Evolutionary conservation across 2,113 vertebrate genomes (phyloP).

Genomic region (Entomyzon cyanotis): DNA sequence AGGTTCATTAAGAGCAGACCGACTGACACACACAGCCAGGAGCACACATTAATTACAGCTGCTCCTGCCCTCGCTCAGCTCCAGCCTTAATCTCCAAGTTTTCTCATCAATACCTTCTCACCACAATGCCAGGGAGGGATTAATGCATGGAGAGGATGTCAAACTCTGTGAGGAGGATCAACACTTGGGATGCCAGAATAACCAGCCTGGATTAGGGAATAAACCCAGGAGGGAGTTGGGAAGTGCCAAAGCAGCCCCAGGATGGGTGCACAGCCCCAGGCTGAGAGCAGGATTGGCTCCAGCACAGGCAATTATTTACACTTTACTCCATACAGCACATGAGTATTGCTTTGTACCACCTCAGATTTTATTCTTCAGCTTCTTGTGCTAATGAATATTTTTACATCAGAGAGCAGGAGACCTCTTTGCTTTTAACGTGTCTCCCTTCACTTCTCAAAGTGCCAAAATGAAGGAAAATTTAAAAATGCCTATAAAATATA

Average conservation of each 20-base stretch:
- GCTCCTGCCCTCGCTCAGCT: neutral
- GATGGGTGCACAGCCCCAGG: neutral
- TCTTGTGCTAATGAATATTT: neutral
- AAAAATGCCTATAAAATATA: neutral
- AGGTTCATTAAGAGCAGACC: neutral
- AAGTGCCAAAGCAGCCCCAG: accelerated
- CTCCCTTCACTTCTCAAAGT: neutral
- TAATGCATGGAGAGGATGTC: neutral
- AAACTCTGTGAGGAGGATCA: neutral
- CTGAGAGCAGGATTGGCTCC: neutral
- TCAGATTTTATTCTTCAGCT: neutral
- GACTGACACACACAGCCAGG: neutral
- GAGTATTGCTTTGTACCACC: accelerated
- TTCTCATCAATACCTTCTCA: neutral
- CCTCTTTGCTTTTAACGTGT: neutral
- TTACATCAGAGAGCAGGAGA: neutral
- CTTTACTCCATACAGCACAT: accelerated
- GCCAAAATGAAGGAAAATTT: accelerated
- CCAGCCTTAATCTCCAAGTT: neutral
- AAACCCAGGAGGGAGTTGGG: accelerated
- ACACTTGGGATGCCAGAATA: neutral
- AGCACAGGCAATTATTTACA: accelerated
- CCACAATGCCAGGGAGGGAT: neutral
- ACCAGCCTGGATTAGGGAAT: neutral
- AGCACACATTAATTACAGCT: neutral